These are phyloP conservation scores for Cuculus canorus DNA, from an alignment of 2,797 vertebrate species.

Conservation along the genomic window DNA sequence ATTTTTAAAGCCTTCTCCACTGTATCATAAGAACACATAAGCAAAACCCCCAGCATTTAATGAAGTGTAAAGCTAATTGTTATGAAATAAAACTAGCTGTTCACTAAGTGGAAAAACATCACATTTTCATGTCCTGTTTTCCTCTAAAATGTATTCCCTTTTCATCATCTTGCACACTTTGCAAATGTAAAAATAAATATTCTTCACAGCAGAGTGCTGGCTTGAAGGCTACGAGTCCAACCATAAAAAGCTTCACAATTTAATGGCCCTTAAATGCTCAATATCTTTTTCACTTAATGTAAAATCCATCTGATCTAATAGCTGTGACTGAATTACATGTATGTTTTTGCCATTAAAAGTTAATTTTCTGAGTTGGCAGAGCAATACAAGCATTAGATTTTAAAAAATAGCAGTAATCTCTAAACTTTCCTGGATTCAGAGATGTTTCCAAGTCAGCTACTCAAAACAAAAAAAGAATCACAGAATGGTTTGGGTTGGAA, in stretches of 20 bases:
- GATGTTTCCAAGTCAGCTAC: constrained; percentile 35
- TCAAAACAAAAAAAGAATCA: not conserved
- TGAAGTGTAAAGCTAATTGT: constrained; percentile 76
- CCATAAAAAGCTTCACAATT: constrained; percentile 64
- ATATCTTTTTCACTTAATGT: constrained; percentile 74
- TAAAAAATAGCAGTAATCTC: constrained; percentile 57
- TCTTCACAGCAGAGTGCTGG: constrained; percentile 41
- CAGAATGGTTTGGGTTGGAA: no score
- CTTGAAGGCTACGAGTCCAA: constrained; percentile 57
- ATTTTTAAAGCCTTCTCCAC: constrained; percentile 2
- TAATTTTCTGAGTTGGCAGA: constrained; percentile 77
- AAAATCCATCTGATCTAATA: constrained; percentile 78
- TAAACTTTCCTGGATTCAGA: constrained; percentile 35
- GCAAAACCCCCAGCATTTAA: constrained; percentile 48
- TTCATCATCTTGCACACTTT: constrained; percentile 24
- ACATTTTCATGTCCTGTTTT: constrained; percentile 66
- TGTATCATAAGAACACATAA: not conserved
- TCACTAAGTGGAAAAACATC: constrained; percentile 59
- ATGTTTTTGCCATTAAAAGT: constrained; percentile 75
- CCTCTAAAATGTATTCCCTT: constrained; percentile 53
- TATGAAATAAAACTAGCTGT: constrained; percentile 69
- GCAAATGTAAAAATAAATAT: constrained; percentile 69
- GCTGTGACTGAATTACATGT: constrained; percentile 72
- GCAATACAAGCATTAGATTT: constrained; percentile 64
- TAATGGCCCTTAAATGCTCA: constrained; percentile 77